Conservation (phyloP, 2,888 invertebrate species). For the Schizaphis graminum region DNA sequence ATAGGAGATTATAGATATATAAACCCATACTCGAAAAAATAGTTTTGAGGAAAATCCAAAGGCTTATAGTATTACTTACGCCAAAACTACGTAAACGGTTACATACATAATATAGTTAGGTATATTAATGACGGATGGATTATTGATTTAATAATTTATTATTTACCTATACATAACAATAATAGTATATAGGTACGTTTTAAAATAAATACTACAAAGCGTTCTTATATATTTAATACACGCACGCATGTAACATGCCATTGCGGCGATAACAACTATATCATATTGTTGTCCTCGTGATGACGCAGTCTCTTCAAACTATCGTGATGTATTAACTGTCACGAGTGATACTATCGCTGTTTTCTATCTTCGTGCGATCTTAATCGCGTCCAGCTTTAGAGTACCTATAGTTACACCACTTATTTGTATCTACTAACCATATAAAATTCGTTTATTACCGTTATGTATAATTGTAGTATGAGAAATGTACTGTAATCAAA, state of each 20-base stretch:
- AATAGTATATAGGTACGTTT: not conserved
- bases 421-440: not conserved
- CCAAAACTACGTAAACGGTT: not conserved
- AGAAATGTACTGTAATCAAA: not conserved
- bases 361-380: not conserved
- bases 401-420: not conserved
- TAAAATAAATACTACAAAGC: not conserved
- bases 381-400: not conserved
- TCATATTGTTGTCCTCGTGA: not conserved
- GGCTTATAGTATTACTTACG: not conserved
- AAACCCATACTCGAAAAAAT: not conserved
- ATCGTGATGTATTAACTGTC: not conserved
- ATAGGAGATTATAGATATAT: not conserved
- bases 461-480: not conserved
- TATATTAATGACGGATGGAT: not conserved
- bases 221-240: not conserved
- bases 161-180: not conserved
- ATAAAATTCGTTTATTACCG: not conserved
- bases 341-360: not conserved
- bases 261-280: not conserved
- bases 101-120: not conserved
- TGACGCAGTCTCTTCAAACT: slow-evolving; percentile 3
- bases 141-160: not conserved
- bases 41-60: not conserved
- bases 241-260: not conserved